Percentiles rank a stretch among this genome's conserved stretches.
Evolutionary conservation across 2,797 vertebrate genomes (phyloP).

Genomic region (Dipus sagitta): DNA sequence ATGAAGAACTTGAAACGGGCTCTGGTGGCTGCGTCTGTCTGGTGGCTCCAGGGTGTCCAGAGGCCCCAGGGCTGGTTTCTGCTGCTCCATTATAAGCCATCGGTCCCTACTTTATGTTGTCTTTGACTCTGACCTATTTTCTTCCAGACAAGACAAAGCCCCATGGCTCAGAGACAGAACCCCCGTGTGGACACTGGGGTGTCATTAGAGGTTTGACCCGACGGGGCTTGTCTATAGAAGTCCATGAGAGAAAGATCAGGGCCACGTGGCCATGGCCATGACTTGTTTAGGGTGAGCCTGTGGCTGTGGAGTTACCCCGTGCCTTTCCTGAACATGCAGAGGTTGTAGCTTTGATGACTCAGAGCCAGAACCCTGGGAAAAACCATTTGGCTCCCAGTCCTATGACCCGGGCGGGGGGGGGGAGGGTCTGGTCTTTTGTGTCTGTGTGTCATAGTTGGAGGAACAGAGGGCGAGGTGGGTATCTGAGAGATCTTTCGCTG

Average conservation of each 20-base stretch:
- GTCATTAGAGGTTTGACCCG: not conserved
- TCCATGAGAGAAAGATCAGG: fast-evolving
- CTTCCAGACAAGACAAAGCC: fast-evolving
- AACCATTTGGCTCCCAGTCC: not conserved
- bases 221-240: fast-evolving
- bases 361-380: not conserved
- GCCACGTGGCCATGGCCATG: fast-evolving
- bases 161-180: not conserved
- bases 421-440: not conserved
- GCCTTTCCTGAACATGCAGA: not conserved
- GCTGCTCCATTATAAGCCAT: fast-evolving
- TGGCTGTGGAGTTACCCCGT: not conserved
- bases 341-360: not conserved
- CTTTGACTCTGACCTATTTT: not conserved
- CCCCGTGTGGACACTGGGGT: fast-evolving
- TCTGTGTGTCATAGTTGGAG: not conserved
- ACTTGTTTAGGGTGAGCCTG: fast-evolving
- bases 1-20: fast-evolving
- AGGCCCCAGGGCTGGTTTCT: not conserved
- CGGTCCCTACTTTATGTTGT: fast-evolving
- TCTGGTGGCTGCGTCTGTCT: fast-evolving
- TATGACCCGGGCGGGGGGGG: fast-evolving
- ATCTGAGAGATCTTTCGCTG: fast-evolving
- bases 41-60: not conserved
- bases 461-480: not conserved